Evolutionary conservation across 2,113 vertebrate species (phyloP), one percentile per base, ranked within the genome.

Genomic region (Excalfactoria chinensis): DNA sequence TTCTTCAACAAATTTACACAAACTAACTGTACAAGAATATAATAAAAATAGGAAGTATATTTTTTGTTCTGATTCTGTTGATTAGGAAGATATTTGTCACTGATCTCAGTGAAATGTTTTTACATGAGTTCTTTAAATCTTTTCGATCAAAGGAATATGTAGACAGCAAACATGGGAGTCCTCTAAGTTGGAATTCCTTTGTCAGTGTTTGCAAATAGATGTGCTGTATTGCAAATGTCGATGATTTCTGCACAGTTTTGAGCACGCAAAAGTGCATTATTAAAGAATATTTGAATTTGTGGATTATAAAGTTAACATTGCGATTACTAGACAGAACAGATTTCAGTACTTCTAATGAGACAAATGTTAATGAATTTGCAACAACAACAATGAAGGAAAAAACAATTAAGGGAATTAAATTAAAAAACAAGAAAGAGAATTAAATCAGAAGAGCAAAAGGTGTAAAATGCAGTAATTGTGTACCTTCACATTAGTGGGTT

Each of bases 131-230:
- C 30, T 93, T 80, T 43, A 56, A 68, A 92, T 69, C 16, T 79
- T 76, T 56, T 12, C 16, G 34, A 14, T 53, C 26, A 72, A 71
- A 8, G 21, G 4, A 10, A 6, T 0, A 0, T n/a, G 74, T 12
- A 15, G 5, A 8, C 13, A 67, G 43, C 30, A 91, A 2, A 40
- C 9, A 21, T 2, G 35, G 13, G n/a, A 64, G 23, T 16, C 23
- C 7, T 53, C 3, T 43, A 23, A 12, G 11, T 75, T 64, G 88
- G 18, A 87, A 68, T 60, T 78, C 10, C 20, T 70, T 19, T 11
- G 2, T 23, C 7, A 17, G 1, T 44, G 17, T 60, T 20, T 21
- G 44, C 46, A 76, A 79, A 62, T 64, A 86, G 75, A 19, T 7
- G 16, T 40, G 25, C 11, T 49, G 26, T 70, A 23, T 37, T 79